Base-by-base conservation (phyloP, 2,113 vertebrate genomes). In the Perognathus longimembris region DNA sequence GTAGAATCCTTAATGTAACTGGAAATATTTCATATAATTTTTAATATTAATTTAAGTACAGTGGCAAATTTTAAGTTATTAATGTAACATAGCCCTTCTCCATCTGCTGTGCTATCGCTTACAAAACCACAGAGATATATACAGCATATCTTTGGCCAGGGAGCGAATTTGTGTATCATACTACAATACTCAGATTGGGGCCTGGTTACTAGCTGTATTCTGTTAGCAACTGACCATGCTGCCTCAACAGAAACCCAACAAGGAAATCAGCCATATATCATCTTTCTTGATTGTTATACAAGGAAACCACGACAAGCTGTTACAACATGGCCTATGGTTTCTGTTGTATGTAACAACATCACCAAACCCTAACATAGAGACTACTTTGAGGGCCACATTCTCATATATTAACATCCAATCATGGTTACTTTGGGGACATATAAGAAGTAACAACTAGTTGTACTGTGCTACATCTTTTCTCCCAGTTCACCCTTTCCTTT, bases 11-110 rank as follows among this genome's bases (percentile, higher is more conserved):
- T 79, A 85, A 59, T 38, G 14, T 54, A 88, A 88, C 34, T 77
- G 66, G 34, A 77, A 96, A 78, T 75, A 88, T 73, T 92, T 57
- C 70, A 94, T 32, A 71, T 93, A 64, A 73, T 64, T 91, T 54
- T 81, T 82, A 89, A 71, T 70, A 92, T 81, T 75, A 32, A 24
- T 88, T 93, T 74, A 88, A 92, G n/a, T 36, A 92, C 38, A 81
- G 82, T 45, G 26, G 81, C 34, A 93, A 81, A 82, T 93, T 87
- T 94, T 92, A 92, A 92, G 40, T 75, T 54, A 90, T 17, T 74
- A 95, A 87, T 73, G 26, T 59, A 93, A 30, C 64, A 90, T 92
- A 90, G 45, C 34, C 40, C 21, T 92, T 93, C 59, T 66, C 90
- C 22, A 40, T 91, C 50, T 85, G 88, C n/a, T 90, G 26, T 81